phyloP scores from a whole-genome alignment of 2,797 vertebrate species.

The Amazona ochrocephala region DNA sequence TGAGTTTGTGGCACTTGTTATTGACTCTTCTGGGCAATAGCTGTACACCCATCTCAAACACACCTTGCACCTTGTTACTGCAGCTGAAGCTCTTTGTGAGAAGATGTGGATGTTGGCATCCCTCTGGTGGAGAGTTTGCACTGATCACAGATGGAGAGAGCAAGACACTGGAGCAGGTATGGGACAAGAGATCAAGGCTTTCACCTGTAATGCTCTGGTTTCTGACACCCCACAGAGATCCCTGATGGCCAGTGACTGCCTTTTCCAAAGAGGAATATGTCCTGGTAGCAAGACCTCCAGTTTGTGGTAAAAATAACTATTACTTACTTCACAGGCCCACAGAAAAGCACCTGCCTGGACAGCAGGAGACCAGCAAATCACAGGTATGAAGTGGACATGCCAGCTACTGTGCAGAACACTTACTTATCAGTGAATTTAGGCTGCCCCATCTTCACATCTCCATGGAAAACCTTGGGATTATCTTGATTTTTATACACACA shows the following conservation, averaged over 20 bases:
- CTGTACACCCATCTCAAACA: neutral
- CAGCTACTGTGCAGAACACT: neutral
- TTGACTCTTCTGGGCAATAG: neutral
- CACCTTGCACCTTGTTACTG: neutral
- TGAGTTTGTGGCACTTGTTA: rapidly evolving
- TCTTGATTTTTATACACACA: neutral
- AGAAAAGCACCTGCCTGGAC: neutral
- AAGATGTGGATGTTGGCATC: neutral
- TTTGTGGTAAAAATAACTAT: neutral
- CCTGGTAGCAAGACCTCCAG: neutral
- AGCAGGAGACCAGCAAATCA: neutral
- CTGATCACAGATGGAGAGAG: neutral
- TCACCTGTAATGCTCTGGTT: neutral
- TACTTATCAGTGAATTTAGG: neutral
- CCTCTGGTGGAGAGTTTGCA: neutral
- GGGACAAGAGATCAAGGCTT: neutral
- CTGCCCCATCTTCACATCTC: neutral
- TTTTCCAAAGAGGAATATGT: neutral
- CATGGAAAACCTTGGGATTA: neutral
- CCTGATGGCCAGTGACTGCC: neutral
- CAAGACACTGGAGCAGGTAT: rapidly evolving
- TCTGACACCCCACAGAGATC: neutral
- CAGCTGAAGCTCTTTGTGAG: neutral
- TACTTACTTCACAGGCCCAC: neutral
- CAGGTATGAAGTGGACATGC: neutral